Evolutionary conservation across 2,797 vertebrate species (phyloP).

Genomic region (Gymnocypris eckloni): DNA sequence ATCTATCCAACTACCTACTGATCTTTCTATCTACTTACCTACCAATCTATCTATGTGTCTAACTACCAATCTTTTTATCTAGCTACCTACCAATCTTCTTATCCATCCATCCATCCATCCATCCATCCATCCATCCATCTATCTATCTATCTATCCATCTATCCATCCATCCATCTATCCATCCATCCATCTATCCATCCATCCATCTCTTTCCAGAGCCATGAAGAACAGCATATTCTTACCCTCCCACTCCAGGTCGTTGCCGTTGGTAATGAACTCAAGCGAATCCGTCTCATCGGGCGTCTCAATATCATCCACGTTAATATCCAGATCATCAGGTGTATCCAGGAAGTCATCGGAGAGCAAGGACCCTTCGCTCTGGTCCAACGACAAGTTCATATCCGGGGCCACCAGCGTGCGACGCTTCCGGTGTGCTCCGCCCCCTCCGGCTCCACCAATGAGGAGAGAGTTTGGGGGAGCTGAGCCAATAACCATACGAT

Average conservation of each 20-base stretch:
- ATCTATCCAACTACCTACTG: too few species aligned
- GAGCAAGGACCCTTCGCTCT: constrained; percentile 93
- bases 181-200: too few species aligned
- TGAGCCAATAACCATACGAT: constrained; percentile 59
- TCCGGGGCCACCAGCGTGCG: constrained; percentile 93
- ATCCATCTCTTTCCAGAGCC: neutral
- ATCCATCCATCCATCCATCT: fast-evolving
- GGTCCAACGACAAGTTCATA: constrained; percentile 97
- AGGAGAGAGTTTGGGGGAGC: constrained; percentile 87
- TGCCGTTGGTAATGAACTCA: constrained; percentile 92
- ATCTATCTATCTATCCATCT: neutral
- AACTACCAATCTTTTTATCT: too few species aligned
- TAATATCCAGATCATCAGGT: constrained; percentile 95
- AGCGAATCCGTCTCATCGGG: constrained; percentile 96
- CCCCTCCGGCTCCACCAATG: constrained; percentile 72
- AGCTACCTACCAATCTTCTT: too few species aligned
- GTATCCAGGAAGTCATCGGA: constrained; percentile 96
- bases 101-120: neutral
- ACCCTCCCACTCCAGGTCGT: constrained; percentile 98
- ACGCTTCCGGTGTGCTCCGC: constrained; percentile 82
- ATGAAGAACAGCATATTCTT: constrained; percentile 46
- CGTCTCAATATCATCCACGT: constrained; percentile 95
- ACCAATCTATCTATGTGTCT: neutral
- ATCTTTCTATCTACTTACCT: neutral
- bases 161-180: fast-evolving